Conservation (phyloP, 2,888 invertebrate species). For the Pyrrhosoma nymphula region DNA sequence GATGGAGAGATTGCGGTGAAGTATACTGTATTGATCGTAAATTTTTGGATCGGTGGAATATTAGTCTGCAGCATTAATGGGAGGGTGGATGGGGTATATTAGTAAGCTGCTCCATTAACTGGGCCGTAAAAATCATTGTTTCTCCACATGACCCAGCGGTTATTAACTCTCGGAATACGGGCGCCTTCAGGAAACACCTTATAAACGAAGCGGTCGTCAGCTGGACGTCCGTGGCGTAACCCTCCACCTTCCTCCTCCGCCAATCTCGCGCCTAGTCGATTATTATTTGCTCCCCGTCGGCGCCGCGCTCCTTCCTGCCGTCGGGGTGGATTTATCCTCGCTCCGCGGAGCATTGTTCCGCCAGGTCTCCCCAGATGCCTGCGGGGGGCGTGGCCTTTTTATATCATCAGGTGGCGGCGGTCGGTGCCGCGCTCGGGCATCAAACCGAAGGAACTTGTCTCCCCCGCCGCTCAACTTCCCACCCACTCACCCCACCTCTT, state of each 20-base stretch:
- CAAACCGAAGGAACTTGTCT: slow-evolving; percentile 7
- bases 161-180: neutral
- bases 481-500: no score
- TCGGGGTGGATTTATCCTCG: slow-evolving; percentile 10
- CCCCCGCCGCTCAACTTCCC: neutral
- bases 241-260: neutral
- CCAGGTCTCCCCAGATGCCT: neutral
- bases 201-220: neutral
- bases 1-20: neutral
- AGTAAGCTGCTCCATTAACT: neutral
- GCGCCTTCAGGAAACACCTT: neutral
- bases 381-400: slow-evolving; percentile 33
- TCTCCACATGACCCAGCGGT: neutral
- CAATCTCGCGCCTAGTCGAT: neutral
- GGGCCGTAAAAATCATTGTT: neutral
- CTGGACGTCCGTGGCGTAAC: neutral
- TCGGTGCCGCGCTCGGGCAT: neutral
- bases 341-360: neutral
- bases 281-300: neutral
- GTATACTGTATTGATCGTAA: neutral
- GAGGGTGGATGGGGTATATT: neutral
- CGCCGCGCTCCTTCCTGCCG: neutral
- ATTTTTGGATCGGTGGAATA: neutral
- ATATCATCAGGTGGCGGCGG: slow-evolving; percentile 36
- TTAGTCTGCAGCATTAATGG: neutral